phyloP scores from a whole-genome alignment of 2,888 invertebrate species.

The Lasioglossum lativentre region DNA sequence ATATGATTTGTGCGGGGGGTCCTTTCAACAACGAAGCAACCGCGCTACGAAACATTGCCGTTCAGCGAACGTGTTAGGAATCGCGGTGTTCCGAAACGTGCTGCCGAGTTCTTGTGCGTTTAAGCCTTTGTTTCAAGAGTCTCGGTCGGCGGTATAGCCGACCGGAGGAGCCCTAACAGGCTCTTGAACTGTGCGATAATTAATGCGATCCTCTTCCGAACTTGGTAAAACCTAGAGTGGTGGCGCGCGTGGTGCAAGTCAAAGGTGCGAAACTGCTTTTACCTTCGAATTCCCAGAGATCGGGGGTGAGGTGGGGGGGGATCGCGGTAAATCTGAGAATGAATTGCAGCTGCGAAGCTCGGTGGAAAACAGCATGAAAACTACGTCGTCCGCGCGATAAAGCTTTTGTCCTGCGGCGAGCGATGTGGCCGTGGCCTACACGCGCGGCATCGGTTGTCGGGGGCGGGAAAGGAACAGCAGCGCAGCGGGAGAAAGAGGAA shows the following conservation, averaged over 20 bases:
- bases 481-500: slow-evolving; percentile 41
- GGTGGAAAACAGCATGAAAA: background rate
- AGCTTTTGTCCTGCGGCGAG: background rate
- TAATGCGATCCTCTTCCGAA: slow-evolving; percentile 2
- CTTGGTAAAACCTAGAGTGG: background rate
- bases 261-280: background rate
- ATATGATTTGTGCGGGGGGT: too few species aligned
- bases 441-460: background rate
- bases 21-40: too few species aligned
- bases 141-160: background rate
- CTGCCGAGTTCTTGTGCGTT: background rate
- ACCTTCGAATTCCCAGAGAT: background rate
- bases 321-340: background rate
- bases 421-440: background rate
- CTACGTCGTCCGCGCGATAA: background rate
- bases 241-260: background rate
- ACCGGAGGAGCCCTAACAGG: background rate
- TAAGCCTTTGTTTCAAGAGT: background rate
- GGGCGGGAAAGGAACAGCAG: slow-evolving; percentile 23
- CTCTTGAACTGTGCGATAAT: background rate
- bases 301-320: background rate
- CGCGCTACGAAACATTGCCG: too few species aligned
- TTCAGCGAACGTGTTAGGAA: too few species aligned
- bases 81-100: too few species aligned
- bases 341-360: background rate